Percentiles rank a stretch among this genome's conserved stretches.
These are phyloP conservation scores for Caenorhabditis remanei DNA, from an alignment of 1,140 invertebrate species.

Conservation along the genomic window DNA sequence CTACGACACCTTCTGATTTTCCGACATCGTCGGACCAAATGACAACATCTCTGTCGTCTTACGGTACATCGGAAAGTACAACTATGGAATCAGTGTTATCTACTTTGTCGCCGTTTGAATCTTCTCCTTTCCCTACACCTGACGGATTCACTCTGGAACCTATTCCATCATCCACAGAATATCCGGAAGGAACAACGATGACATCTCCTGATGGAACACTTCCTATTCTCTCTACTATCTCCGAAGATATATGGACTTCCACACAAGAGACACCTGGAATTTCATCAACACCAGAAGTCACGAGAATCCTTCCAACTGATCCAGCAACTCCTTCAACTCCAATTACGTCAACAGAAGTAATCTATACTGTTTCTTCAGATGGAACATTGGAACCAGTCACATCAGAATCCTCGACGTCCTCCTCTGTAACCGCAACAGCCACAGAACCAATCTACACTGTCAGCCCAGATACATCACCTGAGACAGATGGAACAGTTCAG, in stretches of 20 bases:
- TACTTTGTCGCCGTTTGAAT: neutral
- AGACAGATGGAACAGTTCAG: conserved; percentile 8
- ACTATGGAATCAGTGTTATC: too few species aligned
- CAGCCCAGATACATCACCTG: conserved; percentile 10
- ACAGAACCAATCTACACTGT: conserved; percentile 5
- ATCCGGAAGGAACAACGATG: neutral
- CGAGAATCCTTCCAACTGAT: conserved; percentile 3
- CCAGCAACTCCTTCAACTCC: neutral
- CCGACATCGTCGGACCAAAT: neutral
- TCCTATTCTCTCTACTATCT: neutral
- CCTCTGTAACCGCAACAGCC: neutral
- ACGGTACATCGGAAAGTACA: too few species aligned
- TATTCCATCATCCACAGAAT: neutral
- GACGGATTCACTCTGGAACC: conserved; percentile 14
- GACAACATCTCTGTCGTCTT: neutral
- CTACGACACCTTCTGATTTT: neutral
- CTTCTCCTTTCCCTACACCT: conserved; percentile 5
- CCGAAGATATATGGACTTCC: neutral
- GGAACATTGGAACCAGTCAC: conserved; percentile 24
- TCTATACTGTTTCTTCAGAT: conserved; percentile 35
- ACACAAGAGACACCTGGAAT: neutral
- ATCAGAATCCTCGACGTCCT: neutral
- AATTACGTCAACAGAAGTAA: neutral
- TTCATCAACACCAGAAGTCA: neutral
- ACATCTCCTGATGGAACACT: conserved; percentile 3